phyloP scores from a whole-genome alignment of 64 coral and sea anemone species.

The Cladopsammia gracilis region DNA sequence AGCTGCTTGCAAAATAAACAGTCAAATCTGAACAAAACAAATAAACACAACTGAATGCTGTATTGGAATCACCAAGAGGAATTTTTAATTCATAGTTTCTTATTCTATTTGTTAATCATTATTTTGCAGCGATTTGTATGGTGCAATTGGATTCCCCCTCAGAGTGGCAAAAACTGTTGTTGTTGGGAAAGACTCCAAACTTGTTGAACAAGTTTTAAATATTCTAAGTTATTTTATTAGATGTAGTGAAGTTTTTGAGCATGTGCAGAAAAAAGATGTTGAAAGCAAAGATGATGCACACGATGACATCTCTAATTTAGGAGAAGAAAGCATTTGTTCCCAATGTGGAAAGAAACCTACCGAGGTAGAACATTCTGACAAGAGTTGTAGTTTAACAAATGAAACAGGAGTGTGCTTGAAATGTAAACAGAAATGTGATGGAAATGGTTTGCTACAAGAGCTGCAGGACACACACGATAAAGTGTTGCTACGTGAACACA shows the following conservation, averaged over 20 bases:
- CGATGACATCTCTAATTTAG: background rate
- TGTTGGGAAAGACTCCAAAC: conserved; percentile 75
- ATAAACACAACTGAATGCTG: no score
- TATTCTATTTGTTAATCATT: background rate
- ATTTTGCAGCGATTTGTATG: conserved; percentile 88
- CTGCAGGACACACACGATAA: background rate
- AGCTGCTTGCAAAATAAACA: no score
- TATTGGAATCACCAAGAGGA: no score
- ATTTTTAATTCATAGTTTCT: background rate
- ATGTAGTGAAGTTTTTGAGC: conserved; percentile 98
- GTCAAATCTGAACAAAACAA: no score
- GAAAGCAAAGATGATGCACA: background rate
- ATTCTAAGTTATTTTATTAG: conserved; percentile 96
- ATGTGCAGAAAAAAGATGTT: conserved; percentile 65
- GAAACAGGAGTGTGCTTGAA: background rate
- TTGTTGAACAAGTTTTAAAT: conserved; percentile 74
- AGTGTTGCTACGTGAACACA: background rate
- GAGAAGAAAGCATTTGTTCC: conserved; percentile 14
- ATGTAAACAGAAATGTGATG: conserved; percentile 15
- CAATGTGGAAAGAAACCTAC: background rate
- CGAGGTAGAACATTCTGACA: background rate
- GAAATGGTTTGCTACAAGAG: background rate
- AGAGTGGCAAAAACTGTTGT: conserved; percentile 91
- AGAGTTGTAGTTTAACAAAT: conserved; percentile 35
- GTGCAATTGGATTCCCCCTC: conserved; percentile 87